phyloP scores from a whole-genome alignment of 2,888 invertebrate species.

The Hypena proboscidalis region DNA sequence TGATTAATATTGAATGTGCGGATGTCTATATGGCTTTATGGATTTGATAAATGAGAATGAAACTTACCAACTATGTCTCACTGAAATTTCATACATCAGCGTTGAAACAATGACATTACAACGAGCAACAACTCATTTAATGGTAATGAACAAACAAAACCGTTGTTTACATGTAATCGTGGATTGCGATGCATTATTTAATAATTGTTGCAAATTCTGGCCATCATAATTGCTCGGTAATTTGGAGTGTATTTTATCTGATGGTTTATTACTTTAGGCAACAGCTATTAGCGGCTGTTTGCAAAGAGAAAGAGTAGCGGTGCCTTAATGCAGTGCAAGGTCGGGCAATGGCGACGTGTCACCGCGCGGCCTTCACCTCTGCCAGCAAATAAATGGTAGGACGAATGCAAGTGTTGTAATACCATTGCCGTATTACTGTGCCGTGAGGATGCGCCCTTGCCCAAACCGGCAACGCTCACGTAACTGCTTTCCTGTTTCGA shows the following conservation, averaged over 20 bases:
- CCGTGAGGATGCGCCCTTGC: conserved; percentile 38
- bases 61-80: too few relatives aligned
- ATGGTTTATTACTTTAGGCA: conserved; percentile 15
- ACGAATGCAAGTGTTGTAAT: background rate
- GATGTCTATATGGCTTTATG: too few relatives aligned
- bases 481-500: conserved; percentile 30
- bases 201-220: conserved; percentile 3
- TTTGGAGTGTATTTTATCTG: conserved; percentile 1
- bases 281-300: conserved; percentile 8
- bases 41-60: too few relatives aligned
- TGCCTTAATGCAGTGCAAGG: background rate
- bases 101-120: too few relatives aligned
- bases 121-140: too few relatives aligned
- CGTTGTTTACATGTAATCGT: background rate
- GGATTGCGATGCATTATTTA: background rate
- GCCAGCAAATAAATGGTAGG: conserved; percentile 4
- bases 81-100: too few relatives aligned
- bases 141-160: background rate
- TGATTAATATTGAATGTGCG: too few relatives aligned
- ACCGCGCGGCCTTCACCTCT: conserved; percentile 23
- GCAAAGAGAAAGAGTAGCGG: background rate
- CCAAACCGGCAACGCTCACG: conserved; percentile 22
- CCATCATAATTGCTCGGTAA: conserved; percentile 2
- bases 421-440: conserved; percentile 13
- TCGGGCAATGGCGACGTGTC: background rate